Conservation (phyloP, 30 jellyfish, hydroid and myxozoan species). For the Cassiopea andromeda region DNA sequence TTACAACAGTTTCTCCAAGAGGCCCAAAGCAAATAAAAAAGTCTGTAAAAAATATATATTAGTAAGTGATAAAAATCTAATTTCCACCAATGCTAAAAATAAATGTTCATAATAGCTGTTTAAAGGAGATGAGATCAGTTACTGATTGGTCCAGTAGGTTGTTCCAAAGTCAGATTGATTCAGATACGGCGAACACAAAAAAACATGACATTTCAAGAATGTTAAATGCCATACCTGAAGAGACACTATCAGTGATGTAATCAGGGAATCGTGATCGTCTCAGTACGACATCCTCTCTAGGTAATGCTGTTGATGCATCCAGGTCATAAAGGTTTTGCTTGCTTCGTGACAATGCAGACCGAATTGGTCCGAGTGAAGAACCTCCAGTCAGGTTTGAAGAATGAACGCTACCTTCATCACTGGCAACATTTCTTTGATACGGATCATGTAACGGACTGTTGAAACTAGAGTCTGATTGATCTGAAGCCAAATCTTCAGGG, state of each 20-base stretch:
- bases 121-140: too few relatives aligned
- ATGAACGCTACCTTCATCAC: slow-evolving; percentile 56
- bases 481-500: slow-evolving; percentile 75
- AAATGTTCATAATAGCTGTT: too few relatives aligned
- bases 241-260: slow-evolving; percentile 45
- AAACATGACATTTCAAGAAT: background rate
- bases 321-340: slow-evolving; percentile 70
- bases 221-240: slow-evolving; percentile 38
- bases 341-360: slow-evolving; percentile 87
- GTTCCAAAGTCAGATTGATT: too few relatives aligned
- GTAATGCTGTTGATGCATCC: slow-evolving; percentile 41
- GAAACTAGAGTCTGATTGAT: slow-evolving; percentile 76
- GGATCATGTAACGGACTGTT: slow-evolving; percentile 54
- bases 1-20: too few relatives aligned
- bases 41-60: too few relatives aligned
- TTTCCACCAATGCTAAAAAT: too few relatives aligned
- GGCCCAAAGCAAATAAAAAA: too few relatives aligned
- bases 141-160: too few relatives aligned
- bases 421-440: slow-evolving; percentile 7
- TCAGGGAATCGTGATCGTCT: slow-evolving; percentile 35
- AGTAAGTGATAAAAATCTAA: too few relatives aligned
- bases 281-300: slow-evolving; percentile 30
- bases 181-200: too few relatives aligned
- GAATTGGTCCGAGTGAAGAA: slow-evolving; percentile 81
- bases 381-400: slow-evolving; percentile 49